Conservation (phyloP, 1,140 invertebrate genomes). For the Polypedilum vanderplanki region DNA sequence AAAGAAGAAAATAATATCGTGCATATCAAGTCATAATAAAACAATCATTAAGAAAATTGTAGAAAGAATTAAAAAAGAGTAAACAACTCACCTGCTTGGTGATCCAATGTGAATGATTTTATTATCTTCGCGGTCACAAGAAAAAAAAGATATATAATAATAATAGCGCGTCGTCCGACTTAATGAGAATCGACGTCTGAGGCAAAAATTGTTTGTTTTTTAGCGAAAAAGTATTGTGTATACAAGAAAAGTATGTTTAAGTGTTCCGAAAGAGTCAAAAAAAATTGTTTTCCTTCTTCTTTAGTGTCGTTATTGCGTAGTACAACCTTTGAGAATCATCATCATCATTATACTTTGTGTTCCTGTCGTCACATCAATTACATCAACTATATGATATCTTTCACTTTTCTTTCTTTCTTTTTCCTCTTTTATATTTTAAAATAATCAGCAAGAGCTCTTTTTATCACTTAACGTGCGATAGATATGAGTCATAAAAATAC, state of each 20-base stretch:
- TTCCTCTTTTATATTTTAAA: not conserved
- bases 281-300: not conserved
- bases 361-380: constrained; percentile 18
- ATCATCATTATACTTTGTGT: not conserved
- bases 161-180: not conserved
- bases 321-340: constrained; percentile 11
- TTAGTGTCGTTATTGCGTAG: constrained; percentile 9
- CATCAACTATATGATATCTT: not conserved
- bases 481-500: constrained; percentile 23
- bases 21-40: too few species aligned
- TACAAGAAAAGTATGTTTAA: not conserved
- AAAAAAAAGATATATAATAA: not conserved
- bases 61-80: not conserved
- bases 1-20: too few species aligned
- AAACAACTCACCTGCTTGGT: constrained; percentile 24
- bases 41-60: too few species aligned
- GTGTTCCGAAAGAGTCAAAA: not conserved
- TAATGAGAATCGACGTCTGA: not conserved
- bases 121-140: constrained; percentile 1
- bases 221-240: not conserved
- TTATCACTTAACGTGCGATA: constrained; percentile 26
- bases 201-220: not conserved
- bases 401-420: not conserved
- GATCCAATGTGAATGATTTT: constrained; percentile 27
- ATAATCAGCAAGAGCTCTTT: constrained; percentile 2